Conservation (phyloP, 2,888 invertebrate genomes). For the Epsilonema sp. region DNA sequence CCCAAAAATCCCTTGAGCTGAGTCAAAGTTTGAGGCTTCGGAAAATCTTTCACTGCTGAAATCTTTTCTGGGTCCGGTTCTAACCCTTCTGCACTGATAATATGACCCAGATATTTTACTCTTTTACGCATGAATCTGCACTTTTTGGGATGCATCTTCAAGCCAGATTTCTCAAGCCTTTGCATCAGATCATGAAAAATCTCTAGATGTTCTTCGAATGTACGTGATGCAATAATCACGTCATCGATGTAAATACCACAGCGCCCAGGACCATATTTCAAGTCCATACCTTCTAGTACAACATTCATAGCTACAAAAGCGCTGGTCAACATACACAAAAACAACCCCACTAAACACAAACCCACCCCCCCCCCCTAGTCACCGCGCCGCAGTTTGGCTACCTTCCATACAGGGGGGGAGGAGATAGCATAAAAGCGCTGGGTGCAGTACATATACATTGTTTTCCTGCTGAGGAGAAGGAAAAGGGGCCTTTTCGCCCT, state of each 20-base stretch:
- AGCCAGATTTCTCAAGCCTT: background rate
- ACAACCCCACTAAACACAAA: too few relatives aligned
- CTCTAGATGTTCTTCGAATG: background rate
- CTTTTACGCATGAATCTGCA: background rate
- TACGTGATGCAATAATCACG: background rate
- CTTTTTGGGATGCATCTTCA: background rate
- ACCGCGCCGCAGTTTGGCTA: too few relatives aligned
- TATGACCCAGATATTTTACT: background rate
- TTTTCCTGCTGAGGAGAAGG: too few relatives aligned
- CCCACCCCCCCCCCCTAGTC: too few relatives aligned
- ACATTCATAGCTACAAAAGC: too few relatives aligned
- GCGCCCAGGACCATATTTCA: too few relatives aligned
- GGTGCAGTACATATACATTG: too few relatives aligned
- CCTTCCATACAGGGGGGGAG: too few relatives aligned
- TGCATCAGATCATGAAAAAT: background rate
- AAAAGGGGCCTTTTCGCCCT: too few relatives aligned
- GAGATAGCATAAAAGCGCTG: too few relatives aligned
- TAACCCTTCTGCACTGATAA: background rate
- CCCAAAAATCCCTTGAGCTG: background rate
- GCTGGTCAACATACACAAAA: too few relatives aligned
- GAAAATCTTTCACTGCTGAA: background rate
- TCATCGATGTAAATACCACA: background rate
- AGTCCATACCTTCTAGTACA: too few relatives aligned
- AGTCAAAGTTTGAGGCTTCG: background rate
- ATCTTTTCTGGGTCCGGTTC: background rate